Percentiles rank a stretch among this genome's conserved stretches.
Conservation (phyloP, 1,140 invertebrate genomes). For the Heliothis virescens region DNA sequence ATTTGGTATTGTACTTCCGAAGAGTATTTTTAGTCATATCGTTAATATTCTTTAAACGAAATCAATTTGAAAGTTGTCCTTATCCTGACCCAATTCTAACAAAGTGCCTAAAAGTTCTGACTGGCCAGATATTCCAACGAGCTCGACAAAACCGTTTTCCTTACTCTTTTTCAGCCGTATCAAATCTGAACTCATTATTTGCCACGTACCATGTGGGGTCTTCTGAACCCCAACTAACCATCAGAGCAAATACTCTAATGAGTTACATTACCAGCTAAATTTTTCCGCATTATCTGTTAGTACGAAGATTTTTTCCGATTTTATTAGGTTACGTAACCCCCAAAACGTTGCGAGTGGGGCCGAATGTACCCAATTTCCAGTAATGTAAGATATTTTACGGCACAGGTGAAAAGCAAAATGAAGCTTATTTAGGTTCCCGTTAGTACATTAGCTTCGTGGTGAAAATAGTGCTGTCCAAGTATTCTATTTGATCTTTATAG, state of each 20-base stretch:
- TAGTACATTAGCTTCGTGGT: conserved; percentile 44
- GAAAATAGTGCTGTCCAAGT: conserved; percentile 19
- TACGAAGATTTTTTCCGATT: conserved; percentile 51
- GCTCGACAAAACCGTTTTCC: conserved; percentile 1
- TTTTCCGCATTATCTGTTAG: conserved; percentile 41
- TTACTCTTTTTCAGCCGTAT: background rate
- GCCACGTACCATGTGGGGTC: conserved; percentile 3
- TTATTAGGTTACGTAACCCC: conserved; percentile 53
- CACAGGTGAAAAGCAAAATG: conserved; percentile 50
- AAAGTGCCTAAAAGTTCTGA: conserved; percentile 1
- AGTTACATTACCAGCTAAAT: conserved; percentile 38
- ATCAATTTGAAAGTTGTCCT: background rate
- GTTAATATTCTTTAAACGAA: too few species aligned
- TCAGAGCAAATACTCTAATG: conserved; percentile 36
- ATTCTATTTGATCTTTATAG: background rate
- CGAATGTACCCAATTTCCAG: conserved; percentile 60
- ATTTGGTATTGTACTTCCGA: too few species aligned
- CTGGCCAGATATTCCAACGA: conserved; percentile 13
- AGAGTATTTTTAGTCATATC: too few species aligned
- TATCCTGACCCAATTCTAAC: conserved; percentile 3
- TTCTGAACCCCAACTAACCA: conserved; percentile 10
- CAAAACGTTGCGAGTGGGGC: conserved; percentile 48
- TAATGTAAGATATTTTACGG: conserved; percentile 59
- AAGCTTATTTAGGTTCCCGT: conserved; percentile 46
- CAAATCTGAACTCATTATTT: background rate